Conservation (phyloP, 2,888 invertebrate genomes). For the Microctonus brassicae region DNA sequence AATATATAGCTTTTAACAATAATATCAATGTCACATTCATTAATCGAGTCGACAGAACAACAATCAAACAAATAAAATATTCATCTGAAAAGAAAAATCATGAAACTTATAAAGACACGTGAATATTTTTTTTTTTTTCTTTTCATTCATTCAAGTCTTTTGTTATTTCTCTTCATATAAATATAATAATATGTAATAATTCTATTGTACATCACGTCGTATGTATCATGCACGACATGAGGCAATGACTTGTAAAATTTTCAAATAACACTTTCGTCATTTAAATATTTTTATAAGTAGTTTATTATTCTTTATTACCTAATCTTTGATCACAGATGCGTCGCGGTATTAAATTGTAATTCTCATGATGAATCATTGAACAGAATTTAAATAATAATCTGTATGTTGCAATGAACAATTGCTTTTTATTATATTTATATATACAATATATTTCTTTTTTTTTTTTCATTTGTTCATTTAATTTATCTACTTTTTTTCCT, state of each 20-base stretch:
- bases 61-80: not conserved
- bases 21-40: not conserved
- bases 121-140: not conserved
- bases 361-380: not conserved
- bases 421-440: not conserved
- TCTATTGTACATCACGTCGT: not conserved
- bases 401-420: not conserved
- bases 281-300: not conserved
- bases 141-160: not conserved
- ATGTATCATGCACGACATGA: not conserved
- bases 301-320: not conserved
- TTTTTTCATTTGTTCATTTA: not conserved
- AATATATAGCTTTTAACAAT: conserved; percentile 30
- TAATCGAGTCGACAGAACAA: not conserved
- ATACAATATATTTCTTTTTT: too few species aligned
- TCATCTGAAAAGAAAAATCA: not conserved
- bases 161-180: not conserved
- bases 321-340: too few species aligned
- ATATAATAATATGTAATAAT: too few species aligned
- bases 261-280: not conserved
- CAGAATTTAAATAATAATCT: not conserved
- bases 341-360: too few species aligned
- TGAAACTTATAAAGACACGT: not conserved
- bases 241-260: conserved; percentile 1
- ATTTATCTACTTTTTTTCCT: not conserved